phyloP scores from a whole-genome alignment of 2,797 vertebrate genomes.

The Anguilla obscura region DNA sequence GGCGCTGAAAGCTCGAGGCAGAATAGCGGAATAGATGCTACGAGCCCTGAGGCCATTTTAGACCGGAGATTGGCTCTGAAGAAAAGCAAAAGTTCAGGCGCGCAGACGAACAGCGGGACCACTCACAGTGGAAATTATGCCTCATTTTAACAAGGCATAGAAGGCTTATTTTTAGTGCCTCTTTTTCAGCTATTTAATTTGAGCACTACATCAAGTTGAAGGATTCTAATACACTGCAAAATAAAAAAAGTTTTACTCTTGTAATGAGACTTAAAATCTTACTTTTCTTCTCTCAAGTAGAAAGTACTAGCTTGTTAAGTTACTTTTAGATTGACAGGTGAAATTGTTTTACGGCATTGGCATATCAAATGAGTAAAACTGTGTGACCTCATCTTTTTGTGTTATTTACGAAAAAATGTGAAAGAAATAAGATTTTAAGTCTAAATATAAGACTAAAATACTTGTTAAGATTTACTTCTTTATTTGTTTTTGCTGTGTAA shows the following conservation, averaged over 20 bases:
- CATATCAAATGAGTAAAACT: too few species aligned
- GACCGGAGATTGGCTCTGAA: background rate
- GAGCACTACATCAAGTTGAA: background rate
- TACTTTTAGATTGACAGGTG: too few species aligned
- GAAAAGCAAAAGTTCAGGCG: background rate
- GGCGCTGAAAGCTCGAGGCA: background rate
- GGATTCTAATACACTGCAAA: background rate
- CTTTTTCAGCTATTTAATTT: background rate
- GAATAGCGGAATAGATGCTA: background rate
- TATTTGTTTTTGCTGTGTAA: background rate
- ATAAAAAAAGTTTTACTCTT: background rate
- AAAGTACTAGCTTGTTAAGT: too few species aligned
- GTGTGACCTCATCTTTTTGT: too few species aligned
- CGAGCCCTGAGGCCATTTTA: background rate
- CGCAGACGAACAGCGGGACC: background rate
- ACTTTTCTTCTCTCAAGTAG: too few species aligned
- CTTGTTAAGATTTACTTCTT: too few species aligned
- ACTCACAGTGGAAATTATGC: background rate
- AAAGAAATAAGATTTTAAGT: too few species aligned
- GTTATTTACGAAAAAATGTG: too few species aligned
- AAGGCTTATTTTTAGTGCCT: background rate
- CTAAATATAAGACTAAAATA: too few species aligned
- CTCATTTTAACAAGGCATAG: background rate
- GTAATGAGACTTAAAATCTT: too few species aligned
- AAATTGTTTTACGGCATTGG: too few species aligned